Conservation (phyloP, 2,113 vertebrate genomes). For the Gnathonemus longibarbis region DNA sequence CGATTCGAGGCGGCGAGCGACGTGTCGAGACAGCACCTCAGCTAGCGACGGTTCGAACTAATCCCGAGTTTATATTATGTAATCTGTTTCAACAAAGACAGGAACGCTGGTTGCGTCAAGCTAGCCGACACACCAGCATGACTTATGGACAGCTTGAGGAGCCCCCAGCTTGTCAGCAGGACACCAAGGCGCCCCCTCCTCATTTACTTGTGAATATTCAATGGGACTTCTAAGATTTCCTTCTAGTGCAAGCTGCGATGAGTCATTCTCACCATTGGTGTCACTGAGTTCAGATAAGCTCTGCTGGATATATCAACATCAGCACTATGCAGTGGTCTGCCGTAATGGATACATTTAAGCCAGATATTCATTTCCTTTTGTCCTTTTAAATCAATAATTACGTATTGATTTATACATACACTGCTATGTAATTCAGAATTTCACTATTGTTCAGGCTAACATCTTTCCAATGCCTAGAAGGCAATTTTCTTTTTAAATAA, state of each 20-base stretch:
- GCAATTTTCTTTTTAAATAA: background rate
- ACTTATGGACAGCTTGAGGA: background rate
- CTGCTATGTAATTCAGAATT: background rate
- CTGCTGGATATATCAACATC: background rate
- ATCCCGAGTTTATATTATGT: background rate
- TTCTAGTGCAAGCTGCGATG: background rate
- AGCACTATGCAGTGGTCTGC: background rate
- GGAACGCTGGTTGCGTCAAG: background rate
- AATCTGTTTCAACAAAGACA: background rate
- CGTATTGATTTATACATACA: background rate
- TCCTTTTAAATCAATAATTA: background rate
- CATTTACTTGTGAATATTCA: background rate
- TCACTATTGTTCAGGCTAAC: background rate
- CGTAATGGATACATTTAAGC: background rate
- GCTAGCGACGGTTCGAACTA: background rate
- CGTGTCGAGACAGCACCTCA: background rate
- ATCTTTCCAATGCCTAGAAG: background rate
- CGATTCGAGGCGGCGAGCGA: background rate
- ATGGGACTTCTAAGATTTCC: background rate
- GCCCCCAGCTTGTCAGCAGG: background rate
- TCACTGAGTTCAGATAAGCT: background rate
- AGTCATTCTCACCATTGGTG: background rate
- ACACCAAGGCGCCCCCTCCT: background rate
- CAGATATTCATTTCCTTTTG: constrained; percentile 5
- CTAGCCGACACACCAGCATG: background rate